A percentile compares a stretch with the other conserved stretches of the same genome.
phyloP scores from a whole-genome alignment of 2,113 vertebrate genomes.

The Lanius ludovicianus region DNA sequence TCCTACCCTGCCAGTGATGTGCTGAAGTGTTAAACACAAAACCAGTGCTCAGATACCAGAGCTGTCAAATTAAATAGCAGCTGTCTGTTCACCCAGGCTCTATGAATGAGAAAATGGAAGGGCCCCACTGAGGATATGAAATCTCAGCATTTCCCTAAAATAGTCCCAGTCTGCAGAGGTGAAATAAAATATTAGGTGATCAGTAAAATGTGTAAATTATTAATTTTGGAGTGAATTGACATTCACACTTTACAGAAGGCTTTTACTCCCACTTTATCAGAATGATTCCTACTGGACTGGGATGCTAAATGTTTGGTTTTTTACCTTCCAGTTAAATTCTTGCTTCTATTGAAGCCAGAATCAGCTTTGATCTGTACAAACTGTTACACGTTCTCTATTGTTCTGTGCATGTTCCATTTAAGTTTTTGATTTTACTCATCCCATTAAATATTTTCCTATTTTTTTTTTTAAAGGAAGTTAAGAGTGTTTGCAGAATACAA shows the following conservation, averaged over 20 bases:
- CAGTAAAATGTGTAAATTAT: neutral
- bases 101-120: neutral
- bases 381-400: fast-evolving
- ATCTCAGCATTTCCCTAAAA: neutral
- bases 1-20: neutral
- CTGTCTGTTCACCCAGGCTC: neutral
- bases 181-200: neutral
- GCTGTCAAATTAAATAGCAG: neutral
- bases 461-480: neutral
- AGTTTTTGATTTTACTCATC: neutral
- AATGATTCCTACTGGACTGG: neutral
- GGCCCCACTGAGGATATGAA: neutral
- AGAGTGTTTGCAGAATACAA: neutral
- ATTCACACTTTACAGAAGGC: neutral
- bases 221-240: neutral
- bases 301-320: neutral
- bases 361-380: neutral
- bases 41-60: neutral
- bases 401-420: neutral
- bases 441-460: neutral
- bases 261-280: neutral
- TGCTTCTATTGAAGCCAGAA: neutral
- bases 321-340: neutral
- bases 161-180: neutral
- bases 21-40: neutral